Base-by-base conservation (phyloP, 2,888 invertebrate genomes). In the Drosophila cyrtoloma region DNA sequence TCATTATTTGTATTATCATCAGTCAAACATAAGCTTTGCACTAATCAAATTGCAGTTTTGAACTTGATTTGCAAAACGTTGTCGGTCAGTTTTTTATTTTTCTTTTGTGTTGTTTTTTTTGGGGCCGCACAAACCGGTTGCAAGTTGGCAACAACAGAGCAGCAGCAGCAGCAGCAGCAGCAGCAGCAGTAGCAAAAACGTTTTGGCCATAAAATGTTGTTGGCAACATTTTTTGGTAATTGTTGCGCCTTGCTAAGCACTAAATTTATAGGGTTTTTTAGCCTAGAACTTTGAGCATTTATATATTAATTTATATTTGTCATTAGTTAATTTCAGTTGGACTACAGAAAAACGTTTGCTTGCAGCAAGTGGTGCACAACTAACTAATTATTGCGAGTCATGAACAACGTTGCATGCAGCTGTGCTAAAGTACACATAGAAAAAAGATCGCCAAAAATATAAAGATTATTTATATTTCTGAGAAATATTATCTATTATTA, bases 41-140 rank as follows among this genome's bases (percentile, higher is more conserved):
- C 70, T 74, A 81, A 81, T 81, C 76, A 79, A 82, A 82, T 82
- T 82, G 82, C 82, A 82, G 71, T 81, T 82, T 82, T 82, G 82
- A 82, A 82, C 82, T 82, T 82, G 82, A 82, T 82, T 82, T 73
- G 70, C 51, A 51, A 66, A 65, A 39, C 52, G 7, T 32, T 50
- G 55, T 60, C 53, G 58, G 52, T 53, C 56, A 63, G 16, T 28
- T 58, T 6, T 32, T 32, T 52, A 58, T 37, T 64, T n/a, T 37
- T 32, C 22, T 55, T 58, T 14, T 53, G 28, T 30, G 35, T 44
- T 19, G 33, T 56, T 35, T 39, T 22, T 12, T 32, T 57, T 65
- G n/a, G 52, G 60, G 51, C 65, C 55, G 35, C 47, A 30, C 14
- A 56, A 42, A 81, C 81, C 79, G 76, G 81, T 81, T 81, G 42